A percentile compares a stretch with the other conserved stretches of the same genome.
Conservation (phyloP, 2,797 vertebrate species). For the Pseudochirops corinnae region DNA sequence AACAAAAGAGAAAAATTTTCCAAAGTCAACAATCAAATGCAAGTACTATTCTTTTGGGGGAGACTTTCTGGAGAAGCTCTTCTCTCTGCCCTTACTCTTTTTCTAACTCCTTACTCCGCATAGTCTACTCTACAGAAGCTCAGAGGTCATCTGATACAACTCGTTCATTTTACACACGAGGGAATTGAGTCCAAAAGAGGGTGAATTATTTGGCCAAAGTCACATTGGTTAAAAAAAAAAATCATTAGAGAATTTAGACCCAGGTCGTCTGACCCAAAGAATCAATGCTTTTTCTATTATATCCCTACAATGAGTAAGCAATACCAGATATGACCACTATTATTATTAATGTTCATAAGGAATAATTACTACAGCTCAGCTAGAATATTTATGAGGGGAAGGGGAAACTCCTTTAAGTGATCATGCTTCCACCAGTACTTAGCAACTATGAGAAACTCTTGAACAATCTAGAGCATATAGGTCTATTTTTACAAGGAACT, state of each 20-base stretch:
- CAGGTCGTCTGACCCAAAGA: background rate
- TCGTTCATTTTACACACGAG: background rate
- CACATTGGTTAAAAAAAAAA: background rate
- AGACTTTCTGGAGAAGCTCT: background rate
- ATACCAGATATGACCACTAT: background rate
- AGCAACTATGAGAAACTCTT: background rate
- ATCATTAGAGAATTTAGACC: background rate
- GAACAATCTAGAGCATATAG: background rate
- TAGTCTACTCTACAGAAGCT: background rate
- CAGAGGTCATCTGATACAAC: background rate
- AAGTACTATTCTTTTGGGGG: background rate
- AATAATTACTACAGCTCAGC: background rate
- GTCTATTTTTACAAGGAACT: background rate
- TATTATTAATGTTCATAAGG: background rate
- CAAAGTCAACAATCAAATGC: conserved; percentile 3
- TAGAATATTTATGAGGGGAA: background rate
- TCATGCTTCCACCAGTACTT: background rate
- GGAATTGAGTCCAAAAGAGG: background rate
- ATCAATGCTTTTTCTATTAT: background rate
- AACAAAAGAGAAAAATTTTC: conserved; percentile 27
- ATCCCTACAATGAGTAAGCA: background rate
- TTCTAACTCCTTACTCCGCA: background rate
- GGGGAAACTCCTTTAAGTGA: background rate
- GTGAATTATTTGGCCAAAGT: background rate
- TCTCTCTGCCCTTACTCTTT: background rate